phyloP scores from a whole-genome alignment of 2,113 vertebrate genomes.

The Boleophthalmus pectinirostris region DNA sequence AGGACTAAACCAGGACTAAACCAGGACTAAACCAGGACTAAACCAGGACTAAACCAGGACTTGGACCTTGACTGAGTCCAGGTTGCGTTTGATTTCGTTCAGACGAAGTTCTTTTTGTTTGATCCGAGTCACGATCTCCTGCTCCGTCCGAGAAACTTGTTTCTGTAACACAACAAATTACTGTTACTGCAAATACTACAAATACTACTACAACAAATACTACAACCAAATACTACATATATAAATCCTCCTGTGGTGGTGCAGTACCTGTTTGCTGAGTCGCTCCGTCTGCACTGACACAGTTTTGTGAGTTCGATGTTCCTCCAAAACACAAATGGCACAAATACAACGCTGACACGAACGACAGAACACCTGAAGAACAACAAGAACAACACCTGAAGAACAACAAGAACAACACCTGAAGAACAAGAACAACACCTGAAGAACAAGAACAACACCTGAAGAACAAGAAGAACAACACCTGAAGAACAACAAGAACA shows the following conservation, averaged over 20 bases:
- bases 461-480: too few species aligned
- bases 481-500: too few species aligned
- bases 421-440: too few species aligned
- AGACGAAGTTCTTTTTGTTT: neutral
- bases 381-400: too few species aligned
- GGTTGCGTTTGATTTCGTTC: neutral
- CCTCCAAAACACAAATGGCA: neutral
- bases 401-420: too few species aligned
- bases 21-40: neutral
- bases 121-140: neutral
- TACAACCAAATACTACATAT: neutral
- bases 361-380: neutral
- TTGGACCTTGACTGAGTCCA: neutral
- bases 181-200: too few species aligned
- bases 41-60: neutral
- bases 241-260: too few species aligned
- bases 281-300: neutral
- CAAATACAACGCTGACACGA: neutral
- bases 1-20: neutral
- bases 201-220: neutral
- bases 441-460: too few species aligned
- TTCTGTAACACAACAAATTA: neutral
- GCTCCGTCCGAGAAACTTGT: neutral
- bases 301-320: neutral
- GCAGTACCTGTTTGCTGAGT: slow-evolving; percentile 3